Evolutionary conservation across 2,797 vertebrate genomes (phyloP).

Genomic region (Phrynocephalus vlangalii): DNA sequence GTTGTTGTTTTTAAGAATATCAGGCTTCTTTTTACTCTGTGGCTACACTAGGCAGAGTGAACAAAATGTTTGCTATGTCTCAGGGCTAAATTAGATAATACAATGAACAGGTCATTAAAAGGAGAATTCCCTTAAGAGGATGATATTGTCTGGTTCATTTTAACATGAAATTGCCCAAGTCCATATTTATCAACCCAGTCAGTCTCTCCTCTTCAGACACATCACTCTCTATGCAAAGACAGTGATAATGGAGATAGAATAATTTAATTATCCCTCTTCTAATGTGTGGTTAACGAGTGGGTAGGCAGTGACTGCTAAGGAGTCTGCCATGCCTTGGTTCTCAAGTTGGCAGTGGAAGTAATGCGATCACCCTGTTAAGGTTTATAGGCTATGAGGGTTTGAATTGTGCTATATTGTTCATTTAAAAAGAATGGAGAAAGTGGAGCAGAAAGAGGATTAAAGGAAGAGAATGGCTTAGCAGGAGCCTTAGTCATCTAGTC

Average conservation of each 20-base stretch:
- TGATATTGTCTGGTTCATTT: too few species aligned
- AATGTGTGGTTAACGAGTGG: too few species aligned
- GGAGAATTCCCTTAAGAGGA: too few species aligned
- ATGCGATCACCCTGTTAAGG: background rate
- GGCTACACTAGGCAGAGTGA: background rate
- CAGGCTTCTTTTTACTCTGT: background rate
- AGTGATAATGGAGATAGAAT: too few species aligned
- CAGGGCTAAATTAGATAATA: too few species aligned
- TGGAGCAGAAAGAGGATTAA: background rate
- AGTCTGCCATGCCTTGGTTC: background rate
- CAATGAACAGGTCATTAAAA: too few species aligned
- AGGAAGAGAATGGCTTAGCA: background rate
- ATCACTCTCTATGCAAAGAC: too few species aligned
- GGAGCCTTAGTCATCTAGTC: background rate
- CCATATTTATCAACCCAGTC: too few species aligned
- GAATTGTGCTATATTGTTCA: background rate
- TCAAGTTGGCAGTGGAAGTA: background rate
- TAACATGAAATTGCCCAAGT: too few species aligned
- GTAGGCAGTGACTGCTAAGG: too few species aligned
- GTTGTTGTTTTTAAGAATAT: background rate
- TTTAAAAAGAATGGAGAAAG: background rate
- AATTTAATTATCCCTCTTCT: too few species aligned
- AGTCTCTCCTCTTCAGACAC: too few species aligned
- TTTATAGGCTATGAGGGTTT: background rate
- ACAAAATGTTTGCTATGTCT: background rate